Conservation (phyloP, 2,888 invertebrate genomes). For the Thelaira solivaga region DNA sequence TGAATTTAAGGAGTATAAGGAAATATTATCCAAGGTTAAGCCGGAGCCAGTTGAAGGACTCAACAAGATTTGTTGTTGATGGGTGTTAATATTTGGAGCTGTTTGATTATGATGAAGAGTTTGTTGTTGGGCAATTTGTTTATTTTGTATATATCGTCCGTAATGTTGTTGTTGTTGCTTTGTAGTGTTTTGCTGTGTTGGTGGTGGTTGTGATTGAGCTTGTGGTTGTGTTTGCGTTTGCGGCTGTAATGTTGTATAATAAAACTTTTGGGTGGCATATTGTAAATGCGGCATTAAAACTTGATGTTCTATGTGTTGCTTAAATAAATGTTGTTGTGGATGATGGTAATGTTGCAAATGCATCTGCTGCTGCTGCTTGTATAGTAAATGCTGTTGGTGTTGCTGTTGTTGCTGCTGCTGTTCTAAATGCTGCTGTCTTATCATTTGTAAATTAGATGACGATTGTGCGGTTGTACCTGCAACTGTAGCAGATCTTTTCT, state of each 20-base stretch:
- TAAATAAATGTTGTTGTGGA: slow-evolving; percentile 59
- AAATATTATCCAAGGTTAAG: slow-evolving; percentile 67
- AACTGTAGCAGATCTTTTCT: slow-evolving; percentile 69
- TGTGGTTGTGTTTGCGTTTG: too few species aligned
- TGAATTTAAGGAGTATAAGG: slow-evolving; percentile 72
- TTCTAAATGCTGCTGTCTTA: slow-evolving; percentile 63
- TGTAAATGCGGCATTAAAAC: slow-evolving; percentile 56
- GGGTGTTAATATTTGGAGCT: slow-evolving; percentile 4
- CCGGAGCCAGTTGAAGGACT: slow-evolving; percentile 33
- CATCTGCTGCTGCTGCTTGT: slow-evolving; percentile 53
- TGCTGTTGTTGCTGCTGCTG: slow-evolving; percentile 62
- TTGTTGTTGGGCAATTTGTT: slow-evolving; percentile 54
- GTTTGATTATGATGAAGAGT: slow-evolving; percentile 16
- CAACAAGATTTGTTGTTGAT: slow-evolving; percentile 46
- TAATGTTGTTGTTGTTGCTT: slow-evolving; percentile 42
- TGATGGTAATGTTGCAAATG: slow-evolving; percentile 59
- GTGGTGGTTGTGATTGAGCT: background rate
- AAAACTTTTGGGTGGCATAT: slow-evolving; percentile 60
- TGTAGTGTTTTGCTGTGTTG: slow-evolving; percentile 23
- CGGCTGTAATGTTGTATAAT: slow-evolving; percentile 55
- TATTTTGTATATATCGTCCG: slow-evolving; percentile 54
- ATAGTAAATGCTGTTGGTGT: slow-evolving; percentile 54
- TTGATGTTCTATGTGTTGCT: slow-evolving; percentile 49
- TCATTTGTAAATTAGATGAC: slow-evolving; percentile 44
- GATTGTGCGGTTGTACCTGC: slow-evolving; percentile 54